Base-by-base conservation (phyloP, 2,888 invertebrate genomes). In the Microctonus brassicae region DNA sequence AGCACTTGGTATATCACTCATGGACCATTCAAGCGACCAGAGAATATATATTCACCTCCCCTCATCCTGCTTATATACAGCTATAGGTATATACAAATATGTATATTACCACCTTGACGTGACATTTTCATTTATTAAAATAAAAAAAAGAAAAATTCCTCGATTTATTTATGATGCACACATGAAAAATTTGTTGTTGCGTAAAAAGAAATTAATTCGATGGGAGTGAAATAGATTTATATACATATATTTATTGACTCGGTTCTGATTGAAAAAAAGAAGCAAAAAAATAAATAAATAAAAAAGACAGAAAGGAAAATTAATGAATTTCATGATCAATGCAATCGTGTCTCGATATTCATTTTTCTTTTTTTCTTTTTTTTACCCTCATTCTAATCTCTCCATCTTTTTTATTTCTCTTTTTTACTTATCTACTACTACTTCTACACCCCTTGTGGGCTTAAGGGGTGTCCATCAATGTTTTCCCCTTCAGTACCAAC, bases 1-100 rank as follows among this genome's bases (percentile, higher is more conserved):
- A 84, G 79, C 81, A 76, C 78, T 73, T 83, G 39, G 39, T 39
- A 47, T n/a, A 84, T 83, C 83, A 58, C 69, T 74, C 78, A 69
- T 77, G 73, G 76, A 75, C 80, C 81, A 81, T 80, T 73, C 81
- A 74, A 77, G 71, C 74, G 67, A 60, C 70, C 77, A 34, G 17
- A 4, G 6, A 47, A 9, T 26, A 57, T 57, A 26, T 2, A 13
- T 57, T 58, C 34, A 58, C n/a, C 34, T 9, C 34, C 10, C 33
- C 20, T 24, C 62, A 34, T 39, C 13, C 22, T 34, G 61, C 6
- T 20, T 13, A 42, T 53, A 33, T 17, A 24, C 39, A 26, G 22
- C 24, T 36, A 33, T n/a, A 57, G 4, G 13, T 39, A 11, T 39
- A 36, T 36, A 2, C 11, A 39, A n/a, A 39, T n/a, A 39, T 39